These are phyloP conservation scores for Thymallus thymallus DNA, from an alignment of 2,113 vertebrate genomes.

Conservation along the genomic window DNA sequence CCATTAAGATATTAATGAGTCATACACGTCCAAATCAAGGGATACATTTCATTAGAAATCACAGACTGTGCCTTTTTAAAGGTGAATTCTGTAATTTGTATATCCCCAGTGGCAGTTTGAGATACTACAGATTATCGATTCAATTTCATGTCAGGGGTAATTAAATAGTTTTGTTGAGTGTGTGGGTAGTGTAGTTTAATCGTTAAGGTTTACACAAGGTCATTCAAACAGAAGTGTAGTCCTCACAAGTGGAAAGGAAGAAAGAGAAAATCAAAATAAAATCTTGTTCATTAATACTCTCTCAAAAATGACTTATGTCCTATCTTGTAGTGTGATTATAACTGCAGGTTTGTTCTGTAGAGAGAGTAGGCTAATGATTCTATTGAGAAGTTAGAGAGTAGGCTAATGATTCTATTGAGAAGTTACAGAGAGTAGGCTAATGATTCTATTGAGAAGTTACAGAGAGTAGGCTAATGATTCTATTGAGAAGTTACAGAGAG, in stretches of 20 bases:
- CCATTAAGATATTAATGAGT: too few relatives aligned
- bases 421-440: conserved; percentile 15
- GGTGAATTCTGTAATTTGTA: too few relatives aligned
- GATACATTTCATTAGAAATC: too few relatives aligned
- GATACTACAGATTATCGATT: too few relatives aligned
- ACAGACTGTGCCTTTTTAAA: too few relatives aligned
- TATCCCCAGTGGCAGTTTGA: too few relatives aligned
- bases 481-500: neutral
- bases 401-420: neutral
- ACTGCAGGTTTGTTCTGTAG: neutral
- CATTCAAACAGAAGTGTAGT: neutral
- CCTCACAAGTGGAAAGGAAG: neutral
- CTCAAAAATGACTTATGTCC: too few relatives aligned
- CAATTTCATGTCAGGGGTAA: neutral
- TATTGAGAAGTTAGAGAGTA: neutral
- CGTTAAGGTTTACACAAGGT: neutral
- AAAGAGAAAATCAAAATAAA: neutral
- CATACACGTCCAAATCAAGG: too few relatives aligned
- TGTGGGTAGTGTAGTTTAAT: neutral
- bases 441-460: neutral
- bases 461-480: neutral
- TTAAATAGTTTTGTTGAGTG: neutral
- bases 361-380: neutral
- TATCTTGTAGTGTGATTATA: neutral
- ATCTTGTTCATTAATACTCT: too few relatives aligned